Percentiles rank a stretch among this genome's conserved stretches.
These are phyloP conservation scores for Ornithoptera priamus DNA, from an alignment of 2,888 invertebrate species.

Conservation along the genomic window DNA sequence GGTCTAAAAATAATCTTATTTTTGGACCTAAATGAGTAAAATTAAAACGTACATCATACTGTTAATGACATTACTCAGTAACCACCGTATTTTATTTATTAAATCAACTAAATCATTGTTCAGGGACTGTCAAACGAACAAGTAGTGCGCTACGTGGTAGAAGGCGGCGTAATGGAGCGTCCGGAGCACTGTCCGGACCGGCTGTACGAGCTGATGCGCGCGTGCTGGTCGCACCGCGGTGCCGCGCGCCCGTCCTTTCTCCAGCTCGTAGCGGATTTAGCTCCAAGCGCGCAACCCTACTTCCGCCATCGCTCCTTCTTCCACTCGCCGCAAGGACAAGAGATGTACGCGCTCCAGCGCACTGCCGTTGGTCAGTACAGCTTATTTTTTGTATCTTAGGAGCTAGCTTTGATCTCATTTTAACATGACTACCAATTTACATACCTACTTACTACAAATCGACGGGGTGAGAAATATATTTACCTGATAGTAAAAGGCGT, in stretches of 20 bases:
- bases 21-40: too few relatives aligned
- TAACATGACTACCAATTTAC: too few relatives aligned
- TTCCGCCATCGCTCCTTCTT: constrained; percentile 83
- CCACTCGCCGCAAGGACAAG: constrained; percentile 82
- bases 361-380: constrained; percentile 49
- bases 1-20: too few relatives aligned
- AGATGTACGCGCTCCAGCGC: constrained; percentile 72
- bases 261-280: constrained; percentile 86
- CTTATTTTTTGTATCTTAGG: neutral
- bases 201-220: constrained; percentile 93
- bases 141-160: constrained; percentile 92
- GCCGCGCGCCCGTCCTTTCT: constrained; percentile 91
- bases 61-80: too few relatives aligned
- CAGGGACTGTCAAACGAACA: constrained; percentile 95
- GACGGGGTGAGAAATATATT: too few relatives aligned
- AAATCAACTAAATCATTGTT: neutral
- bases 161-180: constrained; percentile 95
- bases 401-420: too few relatives aligned
- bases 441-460: too few relatives aligned
- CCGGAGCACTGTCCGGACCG: constrained; percentile 97
- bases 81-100: too few relatives aligned
- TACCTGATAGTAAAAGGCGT: too few relatives aligned
- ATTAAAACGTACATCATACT: too few relatives aligned
- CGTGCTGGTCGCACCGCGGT: constrained; percentile 94
- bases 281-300: constrained; percentile 81